A percentile compares a stretch with the other conserved stretches of the same genome.
Conservation (phyloP, 30 jellyfish, hydroid and myxozoan genomes). For the Pelagia noctiluca region DNA sequence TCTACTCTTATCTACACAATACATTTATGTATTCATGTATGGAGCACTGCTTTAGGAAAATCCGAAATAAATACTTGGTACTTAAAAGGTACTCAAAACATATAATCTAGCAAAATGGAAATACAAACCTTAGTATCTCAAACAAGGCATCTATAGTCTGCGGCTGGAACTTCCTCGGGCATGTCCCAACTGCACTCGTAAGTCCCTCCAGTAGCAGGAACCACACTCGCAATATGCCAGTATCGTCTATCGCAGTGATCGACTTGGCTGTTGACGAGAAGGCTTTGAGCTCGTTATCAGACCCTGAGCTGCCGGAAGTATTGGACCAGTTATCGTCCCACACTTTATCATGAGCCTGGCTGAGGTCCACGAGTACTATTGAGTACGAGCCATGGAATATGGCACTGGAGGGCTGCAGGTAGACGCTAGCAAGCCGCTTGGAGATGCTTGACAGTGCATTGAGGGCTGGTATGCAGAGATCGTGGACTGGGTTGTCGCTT, state of each 20-base stretch:
- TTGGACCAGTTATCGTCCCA: conserved; percentile 98
- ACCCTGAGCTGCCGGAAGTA: conserved; percentile 84
- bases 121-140: conserved; percentile 92
- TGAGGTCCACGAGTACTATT: conserved; percentile 78
- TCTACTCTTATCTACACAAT: no score
- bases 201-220: conserved; percentile 91
- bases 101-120: no score
- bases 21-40: no score
- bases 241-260: conserved; percentile 94
- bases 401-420: conserved; percentile 92
- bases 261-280: conserved; percentile 87
- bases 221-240: conserved; percentile 99
- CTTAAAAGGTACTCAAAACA: no score
- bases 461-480: conserved; percentile 89
- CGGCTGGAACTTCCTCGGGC: conserved; percentile 92
- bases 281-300: conserved; percentile 71
- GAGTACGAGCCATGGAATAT: conserved; percentile 95
- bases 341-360: conserved; percentile 86
- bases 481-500: conserved; percentile 78
- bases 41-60: no score
- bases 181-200: conserved; percentile 82
- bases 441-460: conserved; percentile 81
- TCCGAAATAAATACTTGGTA: no score
- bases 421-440: conserved; percentile 85
- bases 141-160: conserved; percentile 86